Evolutionary conservation across 2,113 vertebrate species (phyloP).

Genomic region (Equus quagga): DNA sequence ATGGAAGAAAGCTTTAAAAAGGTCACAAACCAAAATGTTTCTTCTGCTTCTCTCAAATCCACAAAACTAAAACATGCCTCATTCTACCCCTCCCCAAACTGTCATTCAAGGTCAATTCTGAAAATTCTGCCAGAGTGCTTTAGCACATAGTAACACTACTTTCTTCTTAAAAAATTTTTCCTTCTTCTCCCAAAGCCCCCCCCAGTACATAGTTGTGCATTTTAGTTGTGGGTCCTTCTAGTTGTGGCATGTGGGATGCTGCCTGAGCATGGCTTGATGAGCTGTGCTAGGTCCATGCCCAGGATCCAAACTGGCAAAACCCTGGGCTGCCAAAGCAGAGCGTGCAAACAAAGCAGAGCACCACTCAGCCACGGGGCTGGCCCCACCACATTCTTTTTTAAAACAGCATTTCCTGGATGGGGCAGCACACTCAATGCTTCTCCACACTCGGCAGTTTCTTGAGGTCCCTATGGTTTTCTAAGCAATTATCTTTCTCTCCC

Average conservation of each 20-base stretch:
- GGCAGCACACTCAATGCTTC: neutral
- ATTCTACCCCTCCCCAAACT: neutral
- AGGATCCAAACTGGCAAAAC: too few species aligned
- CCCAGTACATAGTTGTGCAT: too few species aligned
- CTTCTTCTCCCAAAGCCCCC: too few species aligned
- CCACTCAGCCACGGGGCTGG: too few species aligned
- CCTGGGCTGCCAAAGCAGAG: too few species aligned
- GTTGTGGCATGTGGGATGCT: too few species aligned
- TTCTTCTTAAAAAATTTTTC: neutral
- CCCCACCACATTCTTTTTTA: neutral
- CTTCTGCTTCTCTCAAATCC: neutral
- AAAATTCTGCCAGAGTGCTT: neutral
- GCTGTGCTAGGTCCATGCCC: too few species aligned
- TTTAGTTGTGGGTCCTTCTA: too few species aligned
- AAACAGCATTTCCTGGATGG: neutral
- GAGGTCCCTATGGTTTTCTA: neutral
- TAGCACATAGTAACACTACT: neutral
- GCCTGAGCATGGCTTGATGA: too few species aligned
- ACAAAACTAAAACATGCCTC: neutral
- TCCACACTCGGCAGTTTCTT: constrained; percentile 20
- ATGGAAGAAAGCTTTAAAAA: neutral
- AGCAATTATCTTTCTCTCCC: neutral
- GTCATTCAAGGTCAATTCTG: constrained; percentile 2
- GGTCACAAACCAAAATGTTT: neutral
- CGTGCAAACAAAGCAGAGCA: too few species aligned